These are phyloP conservation scores for Noctua comes DNA, from an alignment of 2,888 invertebrate genomes.

Conservation along the genomic window DNA sequence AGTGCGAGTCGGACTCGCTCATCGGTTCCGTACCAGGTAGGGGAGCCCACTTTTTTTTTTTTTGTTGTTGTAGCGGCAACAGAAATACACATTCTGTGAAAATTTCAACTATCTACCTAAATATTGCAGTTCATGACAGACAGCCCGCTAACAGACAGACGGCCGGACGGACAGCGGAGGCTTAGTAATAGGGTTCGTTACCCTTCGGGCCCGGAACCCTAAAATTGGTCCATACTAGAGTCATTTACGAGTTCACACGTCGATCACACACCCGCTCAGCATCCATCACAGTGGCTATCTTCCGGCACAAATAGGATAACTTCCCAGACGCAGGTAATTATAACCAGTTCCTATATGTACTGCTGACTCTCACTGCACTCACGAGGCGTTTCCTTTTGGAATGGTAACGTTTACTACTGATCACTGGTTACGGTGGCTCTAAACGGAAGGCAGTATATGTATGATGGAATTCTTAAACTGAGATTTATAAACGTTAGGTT, in stretches of 20 bases:
- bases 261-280: neutral
- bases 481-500: conserved; percentile 5
- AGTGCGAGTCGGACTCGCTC: too few species aligned
- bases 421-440: conserved; percentile 21
- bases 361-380: conserved; percentile 35
- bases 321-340: conserved; percentile 40
- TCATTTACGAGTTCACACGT: neutral
- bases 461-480: conserved; percentile 12
- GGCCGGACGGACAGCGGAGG: too few species aligned
- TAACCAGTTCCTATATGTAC: conserved; percentile 36
- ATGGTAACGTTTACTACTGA: conserved; percentile 48
- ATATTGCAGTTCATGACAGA: too few species aligned
- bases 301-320: conserved; percentile 31
- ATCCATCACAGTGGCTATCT: conserved; percentile 19
- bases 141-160: too few species aligned
- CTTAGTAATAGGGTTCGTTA: too few species aligned
- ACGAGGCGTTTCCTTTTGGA: conserved; percentile 40
- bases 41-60: too few species aligned
- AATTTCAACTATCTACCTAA: too few species aligned
- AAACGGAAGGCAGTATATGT: conserved; percentile 22
- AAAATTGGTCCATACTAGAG: neutral
- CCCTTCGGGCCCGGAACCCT: too few species aligned
- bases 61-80: too few species aligned
- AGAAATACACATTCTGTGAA: too few species aligned
- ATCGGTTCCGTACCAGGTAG: too few species aligned